Evolutionary conservation across 92 coral and sea anemone genomes (phyloP).

Genomic region (Parazoanthus darwini): DNA sequence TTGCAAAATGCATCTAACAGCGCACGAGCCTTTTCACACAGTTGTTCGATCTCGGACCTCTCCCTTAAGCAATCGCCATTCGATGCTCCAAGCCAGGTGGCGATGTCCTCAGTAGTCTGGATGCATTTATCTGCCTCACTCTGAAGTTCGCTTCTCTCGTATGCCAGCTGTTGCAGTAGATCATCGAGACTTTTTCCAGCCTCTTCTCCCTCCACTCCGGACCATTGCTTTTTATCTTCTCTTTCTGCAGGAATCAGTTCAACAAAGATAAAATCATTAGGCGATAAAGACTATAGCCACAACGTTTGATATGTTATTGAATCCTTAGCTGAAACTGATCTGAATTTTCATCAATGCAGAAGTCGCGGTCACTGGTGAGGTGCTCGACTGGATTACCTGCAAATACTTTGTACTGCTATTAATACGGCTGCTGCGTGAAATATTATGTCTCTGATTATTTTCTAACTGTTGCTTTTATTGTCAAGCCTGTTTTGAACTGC

Average conservation of each 20-base stretch:
- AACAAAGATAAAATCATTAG: neutral
- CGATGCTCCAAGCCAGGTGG: conserved; percentile 3
- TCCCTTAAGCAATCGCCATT: neutral
- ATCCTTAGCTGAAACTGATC: neutral
- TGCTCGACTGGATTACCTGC: neutral
- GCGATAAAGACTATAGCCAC: neutral
- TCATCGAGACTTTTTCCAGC: neutral
- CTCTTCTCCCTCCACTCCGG: conserved; percentile 8
- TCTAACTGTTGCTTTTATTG: too few species aligned
- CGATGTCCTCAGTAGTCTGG: neutral
- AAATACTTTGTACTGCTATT: neutral
- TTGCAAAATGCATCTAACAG: conserved; percentile 20
- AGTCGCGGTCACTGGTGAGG: neutral
- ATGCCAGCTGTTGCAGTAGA: conserved; percentile 10
- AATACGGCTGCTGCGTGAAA: too few species aligned
- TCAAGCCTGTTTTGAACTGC: too few species aligned
- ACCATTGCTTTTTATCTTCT: neutral
- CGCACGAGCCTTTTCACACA: conserved; percentile 26
- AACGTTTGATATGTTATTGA: neutral
- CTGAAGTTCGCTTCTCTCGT: conserved; percentile 1
- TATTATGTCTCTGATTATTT: too few species aligned
- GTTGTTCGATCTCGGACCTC: conserved; percentile 1
- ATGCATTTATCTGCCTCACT: conserved; percentile 21
- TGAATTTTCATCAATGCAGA: neutral
- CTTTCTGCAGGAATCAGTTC: neutral